phyloP scores from a whole-genome alignment of 30 jellyfish, hydroid and myxozoan species.

The Sanderia malayensis region DNA sequence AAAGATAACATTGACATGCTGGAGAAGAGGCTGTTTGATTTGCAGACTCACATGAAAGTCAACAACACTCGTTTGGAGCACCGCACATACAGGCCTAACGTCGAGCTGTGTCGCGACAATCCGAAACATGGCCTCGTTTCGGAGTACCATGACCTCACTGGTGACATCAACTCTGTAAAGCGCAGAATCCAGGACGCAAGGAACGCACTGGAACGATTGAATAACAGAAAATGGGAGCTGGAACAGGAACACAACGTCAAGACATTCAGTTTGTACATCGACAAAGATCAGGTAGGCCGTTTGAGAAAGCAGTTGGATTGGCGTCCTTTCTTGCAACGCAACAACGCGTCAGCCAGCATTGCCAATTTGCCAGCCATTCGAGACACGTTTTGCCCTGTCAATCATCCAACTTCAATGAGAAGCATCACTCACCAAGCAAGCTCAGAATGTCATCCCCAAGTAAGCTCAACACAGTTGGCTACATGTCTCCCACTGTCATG shows the following conservation, averaged over 20 bases:
- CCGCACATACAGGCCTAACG: slow-evolving; percentile 70
- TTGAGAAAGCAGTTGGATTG: slow-evolving; percentile 58
- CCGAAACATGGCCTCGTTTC: slow-evolving; percentile 63
- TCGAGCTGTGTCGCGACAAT: slow-evolving; percentile 64
- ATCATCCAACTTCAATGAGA: slow-evolving; percentile 61
- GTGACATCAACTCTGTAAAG: slow-evolving; percentile 52
- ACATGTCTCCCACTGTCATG: not conserved
- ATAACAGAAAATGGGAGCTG: slow-evolving; percentile 61
- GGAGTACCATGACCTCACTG: slow-evolving; percentile 52
- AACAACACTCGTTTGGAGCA: slow-evolving; percentile 64
- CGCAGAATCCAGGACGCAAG: slow-evolving; percentile 67
- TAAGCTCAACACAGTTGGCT: not conserved
- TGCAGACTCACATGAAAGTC: slow-evolving; percentile 57
- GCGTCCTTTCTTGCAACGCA: slow-evolving; percentile 60
- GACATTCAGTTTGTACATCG: slow-evolving; percentile 63
- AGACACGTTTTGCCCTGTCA: slow-evolving; percentile 57
- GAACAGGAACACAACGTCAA: slow-evolving; percentile 67
- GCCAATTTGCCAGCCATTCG: slow-evolving; percentile 53
- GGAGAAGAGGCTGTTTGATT: slow-evolving; percentile 55
- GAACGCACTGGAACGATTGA: slow-evolving; percentile 53
- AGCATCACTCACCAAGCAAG: slow-evolving; percentile 50
- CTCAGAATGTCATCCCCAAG: slow-evolving; percentile 51
- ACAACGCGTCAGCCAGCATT: slow-evolving; percentile 42
- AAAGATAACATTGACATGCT: slow-evolving; percentile 66
- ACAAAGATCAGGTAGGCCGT: slow-evolving; percentile 64